phyloP scores from a whole-genome alignment of 2,797 vertebrate species.

The Galagoides demidoff region DNA sequence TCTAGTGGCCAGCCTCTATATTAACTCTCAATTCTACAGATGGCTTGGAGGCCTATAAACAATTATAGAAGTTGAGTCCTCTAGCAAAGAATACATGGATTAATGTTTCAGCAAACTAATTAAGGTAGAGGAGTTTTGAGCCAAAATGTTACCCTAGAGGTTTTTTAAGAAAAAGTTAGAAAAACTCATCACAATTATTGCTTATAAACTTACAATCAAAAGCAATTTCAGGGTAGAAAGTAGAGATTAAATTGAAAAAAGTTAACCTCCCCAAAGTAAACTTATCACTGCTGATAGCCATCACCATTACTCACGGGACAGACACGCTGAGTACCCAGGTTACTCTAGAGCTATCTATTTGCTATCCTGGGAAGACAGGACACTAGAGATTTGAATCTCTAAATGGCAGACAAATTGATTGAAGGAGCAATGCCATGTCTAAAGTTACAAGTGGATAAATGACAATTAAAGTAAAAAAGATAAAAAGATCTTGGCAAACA shows the following conservation, averaged over 20 bases:
- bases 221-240: constrained; percentile 61
- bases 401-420: background rate
- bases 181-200: constrained; percentile 65
- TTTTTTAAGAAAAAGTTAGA: constrained; percentile 63
- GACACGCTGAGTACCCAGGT: background rate
- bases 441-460: background rate
- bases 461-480: background rate
- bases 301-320: background rate
- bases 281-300: background rate
- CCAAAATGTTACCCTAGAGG: constrained; percentile 48
- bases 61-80: constrained; percentile 60
- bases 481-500: background rate
- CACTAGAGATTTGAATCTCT: background rate
- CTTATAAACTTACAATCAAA: constrained; percentile 67
- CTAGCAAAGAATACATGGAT: constrained; percentile 59
- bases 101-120: constrained; percentile 79
- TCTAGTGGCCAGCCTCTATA: constrained; percentile 46
- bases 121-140: constrained; percentile 66
- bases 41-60: constrained; percentile 65
- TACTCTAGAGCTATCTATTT: background rate
- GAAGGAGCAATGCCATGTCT: background rate
- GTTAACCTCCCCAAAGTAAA: constrained; percentile 17
- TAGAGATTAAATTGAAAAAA: constrained; percentile 6
- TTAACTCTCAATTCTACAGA: constrained; percentile 51
- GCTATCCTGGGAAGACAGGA: background rate